Evolutionary conservation across 92 coral and sea anemone genomes (phyloP), one percentile per base, ranked within the genome.

Genomic region (Palythoa grandiflora): DNA sequence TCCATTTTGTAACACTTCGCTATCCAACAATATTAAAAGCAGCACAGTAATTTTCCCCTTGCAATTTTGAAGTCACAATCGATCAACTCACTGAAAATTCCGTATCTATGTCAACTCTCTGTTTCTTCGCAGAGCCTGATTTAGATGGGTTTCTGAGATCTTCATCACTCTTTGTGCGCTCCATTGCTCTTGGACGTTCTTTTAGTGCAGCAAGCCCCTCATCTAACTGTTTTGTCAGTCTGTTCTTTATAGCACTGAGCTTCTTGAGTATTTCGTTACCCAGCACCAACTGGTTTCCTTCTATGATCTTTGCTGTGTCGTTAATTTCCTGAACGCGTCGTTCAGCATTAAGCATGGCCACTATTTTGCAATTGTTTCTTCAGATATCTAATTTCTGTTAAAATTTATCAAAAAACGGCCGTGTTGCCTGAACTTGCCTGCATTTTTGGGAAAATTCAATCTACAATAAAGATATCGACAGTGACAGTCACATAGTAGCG

Each of bases 271-370:
- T 5, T 13, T 47, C 63, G 80, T 76, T 38, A 17, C 60, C 80
- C 37, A 76, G 47, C 36, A 63, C 60, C 40, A 63, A 38, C 8
- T 4, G 15, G 80, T 76, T 76, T 52, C 80, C 80, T 15, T 76
- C 63, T 50, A 74, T 74, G 37, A 51, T 76, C 16, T 76, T 76
- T 21, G 50, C 80, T 5, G 80, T 76, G 80, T 76, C 80, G 14
- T 14, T 50, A 19, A 76, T 48, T 20, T 76, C 80, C 47, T 76
- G 38, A 3, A 76, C 14, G 15, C 38, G 16, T 9, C 60, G 2
- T 76, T 51, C 63, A 50, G 50, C 8, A 17, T 50, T 50, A 28
- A 44, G 80, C 80, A 76, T 50, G 50, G 57, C 61, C 50, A 38
- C 80, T 76, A 15, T 76, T 76, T 28, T 76, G 63, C 60, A 76